Base-by-base conservation (phyloP, 2,888 invertebrate species). In the Lymantria dispar region DNA sequence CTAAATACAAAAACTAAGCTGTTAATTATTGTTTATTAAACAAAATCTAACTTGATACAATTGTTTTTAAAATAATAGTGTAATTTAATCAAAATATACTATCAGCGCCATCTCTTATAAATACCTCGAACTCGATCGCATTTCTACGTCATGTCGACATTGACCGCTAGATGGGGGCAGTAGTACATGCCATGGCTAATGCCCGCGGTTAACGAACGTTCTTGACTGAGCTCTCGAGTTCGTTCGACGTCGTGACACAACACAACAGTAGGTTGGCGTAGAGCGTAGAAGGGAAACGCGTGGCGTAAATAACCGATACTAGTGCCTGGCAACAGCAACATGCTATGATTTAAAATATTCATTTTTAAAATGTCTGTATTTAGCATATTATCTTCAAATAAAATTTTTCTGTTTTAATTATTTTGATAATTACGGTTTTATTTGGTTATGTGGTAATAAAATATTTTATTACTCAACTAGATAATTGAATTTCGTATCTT, bases 151-250 rank as follows among this genome's bases (percentile, higher is more conserved):
- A 84, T 89, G 82, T 66, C 85, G 89, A 88, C 89, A 88, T 90
- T 90, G 90, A 90, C 89, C 90, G 91, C 83, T 80, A 90, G 91
- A 81, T 88, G 90, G 90, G 79, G 81, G 78, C 78, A 87, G 76
- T 81, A 62, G 83, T 83, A 79, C 83, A 78, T 54, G 72, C 70
- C 68, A 60, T 69, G 66, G 73, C 73, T 85, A 83, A 83, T 82
- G 83, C 74, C 69, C 75, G 80, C 87, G 90, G 90, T 91, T 86
- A 90, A 91, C 79, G 91, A 91, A 91, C 90, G 91, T 89, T 87
- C 91, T 90, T 90, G 90, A 91, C 90, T 89, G 86, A 76, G 74
- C 76, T 72, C 72, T 72, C 72, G 87, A 85, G 89, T 90, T 89
- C 89, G 84, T 84, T 83, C 80, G 83, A 68, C 70, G 72, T 69